Evolutionary conservation across 1,140 invertebrate species (phyloP).

Genomic region (Bombus confusus): DNA sequence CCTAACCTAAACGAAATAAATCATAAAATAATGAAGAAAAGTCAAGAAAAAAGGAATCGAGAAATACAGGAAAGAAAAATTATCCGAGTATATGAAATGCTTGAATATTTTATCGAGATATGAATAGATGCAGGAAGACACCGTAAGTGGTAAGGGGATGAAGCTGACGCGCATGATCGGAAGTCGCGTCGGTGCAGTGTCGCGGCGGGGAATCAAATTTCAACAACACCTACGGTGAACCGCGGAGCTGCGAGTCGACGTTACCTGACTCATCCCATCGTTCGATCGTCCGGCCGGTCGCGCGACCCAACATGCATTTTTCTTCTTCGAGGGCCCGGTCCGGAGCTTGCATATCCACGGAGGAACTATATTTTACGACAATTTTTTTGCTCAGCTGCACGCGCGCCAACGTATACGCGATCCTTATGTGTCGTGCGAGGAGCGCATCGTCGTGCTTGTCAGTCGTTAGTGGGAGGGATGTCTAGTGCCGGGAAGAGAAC

Average conservation of each 20-base stretch:
- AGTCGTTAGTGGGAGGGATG: conserved; percentile 43
- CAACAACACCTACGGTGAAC: conserved; percentile 46
- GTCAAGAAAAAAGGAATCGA: neutral
- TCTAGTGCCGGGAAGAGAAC: neutral
- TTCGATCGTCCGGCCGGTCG: conserved; percentile 19
- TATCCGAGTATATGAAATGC: too few relatives aligned
- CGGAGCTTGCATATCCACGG: conserved; percentile 24
- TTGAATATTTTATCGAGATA: neutral
- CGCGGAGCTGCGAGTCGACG: neutral
- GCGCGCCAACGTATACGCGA: conserved; percentile 62
- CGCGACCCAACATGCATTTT: conserved; percentile 45
- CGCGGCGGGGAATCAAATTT: conserved; percentile 66
- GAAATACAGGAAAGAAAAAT: neutral
- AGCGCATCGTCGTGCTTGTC: conserved; percentile 47
- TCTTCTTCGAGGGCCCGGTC: conserved; percentile 33
- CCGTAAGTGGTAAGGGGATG: neutral
- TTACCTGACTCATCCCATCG: conserved; percentile 10
- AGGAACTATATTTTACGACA: conserved; percentile 61
- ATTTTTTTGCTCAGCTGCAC: conserved; percentile 42
- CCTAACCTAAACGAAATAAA: neutral
- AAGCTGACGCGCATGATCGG: conserved; percentile 41
- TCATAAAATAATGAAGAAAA: too few relatives aligned
- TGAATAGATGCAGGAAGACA: neutral
- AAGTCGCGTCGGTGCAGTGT: conserved; percentile 55
- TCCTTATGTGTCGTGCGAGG: conserved; percentile 62